phyloP scores from a whole-genome alignment of 2,797 vertebrate genomes.

The Knipowitschia caucasica region DNA sequence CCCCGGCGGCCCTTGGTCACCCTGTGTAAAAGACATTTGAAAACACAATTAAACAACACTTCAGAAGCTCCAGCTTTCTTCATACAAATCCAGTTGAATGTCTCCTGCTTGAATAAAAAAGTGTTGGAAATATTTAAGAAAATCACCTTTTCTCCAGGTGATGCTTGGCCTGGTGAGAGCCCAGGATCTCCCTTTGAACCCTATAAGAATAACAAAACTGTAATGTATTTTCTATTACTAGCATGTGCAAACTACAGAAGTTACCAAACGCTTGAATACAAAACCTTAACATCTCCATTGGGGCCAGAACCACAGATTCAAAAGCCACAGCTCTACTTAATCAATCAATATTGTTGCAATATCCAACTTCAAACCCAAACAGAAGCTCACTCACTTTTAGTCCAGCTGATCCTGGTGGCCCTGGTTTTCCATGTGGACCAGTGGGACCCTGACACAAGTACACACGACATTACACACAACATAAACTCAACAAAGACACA shows the following conservation, averaged over 20 bases:
- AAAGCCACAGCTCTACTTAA: not conserved
- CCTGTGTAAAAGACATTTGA: slow-evolving; percentile 66
- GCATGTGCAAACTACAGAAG: not conserved
- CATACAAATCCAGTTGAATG: not conserved
- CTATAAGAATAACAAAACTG: slow-evolving; percentile 37
- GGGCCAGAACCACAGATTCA: too few species aligned
- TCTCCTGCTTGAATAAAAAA: not conserved
- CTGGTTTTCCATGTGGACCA: slow-evolving; percentile 90
- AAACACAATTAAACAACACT: slow-evolving; percentile 7
- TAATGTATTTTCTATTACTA: not conserved
- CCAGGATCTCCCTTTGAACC: slow-evolving; percentile 93
- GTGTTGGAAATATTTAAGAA: not conserved
- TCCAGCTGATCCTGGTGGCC: slow-evolving; percentile 85
- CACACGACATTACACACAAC: slow-evolving; percentile 11
- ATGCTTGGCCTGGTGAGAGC: slow-evolving; percentile 85
- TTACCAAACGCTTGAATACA: too few species aligned
- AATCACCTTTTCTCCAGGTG: slow-evolving; percentile 85
- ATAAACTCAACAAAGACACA: not conserved
- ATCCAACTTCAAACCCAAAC: not conserved
- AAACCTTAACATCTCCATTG: too few species aligned
- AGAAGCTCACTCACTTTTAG: slow-evolving; percentile 81
- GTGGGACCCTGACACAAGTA: slow-evolving; percentile 79
- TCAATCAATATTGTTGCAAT: not conserved
- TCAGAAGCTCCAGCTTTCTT: not conserved
- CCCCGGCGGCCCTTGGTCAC: slow-evolving; percentile 80